A percentile compares a stretch with the other conserved stretches of the same genome.
Evolutionary conservation across 2,888 invertebrate species (phyloP).

Genomic region (Phalangium opilio): DNA sequence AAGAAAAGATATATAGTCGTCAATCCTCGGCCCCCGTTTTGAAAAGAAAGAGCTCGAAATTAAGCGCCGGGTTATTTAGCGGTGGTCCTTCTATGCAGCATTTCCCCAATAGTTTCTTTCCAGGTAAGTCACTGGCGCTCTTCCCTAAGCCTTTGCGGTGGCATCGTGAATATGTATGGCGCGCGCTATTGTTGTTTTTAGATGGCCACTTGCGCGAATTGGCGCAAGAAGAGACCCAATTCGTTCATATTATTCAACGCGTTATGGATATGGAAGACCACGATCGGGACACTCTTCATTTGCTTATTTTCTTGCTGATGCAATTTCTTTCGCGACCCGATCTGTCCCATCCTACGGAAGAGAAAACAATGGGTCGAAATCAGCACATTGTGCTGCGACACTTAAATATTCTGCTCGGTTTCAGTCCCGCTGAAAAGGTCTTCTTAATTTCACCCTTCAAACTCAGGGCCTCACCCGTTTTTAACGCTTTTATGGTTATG

Average conservation of each 20-base stretch:
- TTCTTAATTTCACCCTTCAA: conserved; percentile 80
- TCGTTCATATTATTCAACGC: conserved; percentile 62
- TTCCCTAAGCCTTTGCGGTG: too few species aligned
- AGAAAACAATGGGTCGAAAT: conserved; percentile 58
- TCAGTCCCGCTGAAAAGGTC: conserved; percentile 73
- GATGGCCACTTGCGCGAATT: conserved; percentile 72
- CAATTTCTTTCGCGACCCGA: conserved; percentile 71
- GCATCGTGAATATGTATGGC: neutral
- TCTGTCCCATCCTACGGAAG: conserved; percentile 71
- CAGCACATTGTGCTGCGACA: conserved; percentile 71
- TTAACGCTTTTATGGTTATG: conserved; percentile 20
- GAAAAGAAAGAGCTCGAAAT: conserved; percentile 78
- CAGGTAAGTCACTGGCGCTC: conserved; percentile 26
- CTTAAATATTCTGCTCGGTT: conserved; percentile 78
- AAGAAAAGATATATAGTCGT: conserved; percentile 51
- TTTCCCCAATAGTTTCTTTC: conserved; percentile 32
- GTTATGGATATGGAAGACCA: conserved; percentile 78
- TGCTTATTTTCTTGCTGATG: conserved; percentile 87
- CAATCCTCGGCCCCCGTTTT: conserved; percentile 92
- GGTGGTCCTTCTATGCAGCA: conserved; percentile 24
- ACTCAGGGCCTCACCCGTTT: conserved; percentile 40
- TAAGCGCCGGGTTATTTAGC: conserved; percentile 32
- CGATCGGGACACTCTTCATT: conserved; percentile 86
- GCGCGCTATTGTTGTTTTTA: conserved; percentile 27
- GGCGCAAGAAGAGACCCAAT: conserved; percentile 62